A percentile compares a stretch with the other conserved stretches of the same genome.
Evolutionary conservation across 2,113 vertebrate species (phyloP).

Genomic region (Poeciliopsis turrubarensis): DNA sequence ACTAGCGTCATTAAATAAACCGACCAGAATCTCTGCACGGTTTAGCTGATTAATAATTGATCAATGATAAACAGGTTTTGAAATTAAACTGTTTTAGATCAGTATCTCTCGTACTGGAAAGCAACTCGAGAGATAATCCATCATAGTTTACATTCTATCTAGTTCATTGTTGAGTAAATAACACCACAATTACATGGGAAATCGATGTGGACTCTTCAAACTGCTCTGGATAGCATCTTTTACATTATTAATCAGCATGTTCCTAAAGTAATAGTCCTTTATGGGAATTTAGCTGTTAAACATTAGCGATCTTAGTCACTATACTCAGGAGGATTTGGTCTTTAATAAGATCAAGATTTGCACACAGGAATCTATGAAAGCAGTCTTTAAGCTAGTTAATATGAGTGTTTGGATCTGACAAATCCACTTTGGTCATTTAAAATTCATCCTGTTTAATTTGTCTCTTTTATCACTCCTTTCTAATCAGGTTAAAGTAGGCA

Average conservation of each 20-base stretch:
- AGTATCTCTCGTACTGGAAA: neutral
- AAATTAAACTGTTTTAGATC: neutral
- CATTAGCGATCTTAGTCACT: neutral
- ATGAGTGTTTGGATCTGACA: neutral
- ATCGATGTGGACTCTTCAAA: conserved; percentile 23
- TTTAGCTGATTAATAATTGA: conserved; percentile 3
- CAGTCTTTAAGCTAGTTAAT: neutral
- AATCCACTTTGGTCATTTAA: neutral
- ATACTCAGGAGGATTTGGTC: neutral
- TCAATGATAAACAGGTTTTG: neutral
- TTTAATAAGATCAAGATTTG: conserved; percentile 1
- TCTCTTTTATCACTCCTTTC: neutral
- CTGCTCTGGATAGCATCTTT: conserved; percentile 4
- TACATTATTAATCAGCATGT: conserved; percentile 14
- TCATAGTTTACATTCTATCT: conserved; percentile 20
- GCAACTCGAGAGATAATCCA: conserved; percentile 22
- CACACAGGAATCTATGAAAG: neutral
- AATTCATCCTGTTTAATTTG: neutral
- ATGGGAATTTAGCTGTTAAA: neutral
- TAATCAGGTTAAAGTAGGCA: neutral
- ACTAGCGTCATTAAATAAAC: neutral
- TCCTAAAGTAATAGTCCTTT: neutral
- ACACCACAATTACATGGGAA: conserved; percentile 18
- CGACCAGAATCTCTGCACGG: neutral
- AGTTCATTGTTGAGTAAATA: conserved; percentile 21